Evolutionary conservation across 2,888 invertebrate genomes (phyloP).

Genomic region (Odontothrips loti): DNA sequence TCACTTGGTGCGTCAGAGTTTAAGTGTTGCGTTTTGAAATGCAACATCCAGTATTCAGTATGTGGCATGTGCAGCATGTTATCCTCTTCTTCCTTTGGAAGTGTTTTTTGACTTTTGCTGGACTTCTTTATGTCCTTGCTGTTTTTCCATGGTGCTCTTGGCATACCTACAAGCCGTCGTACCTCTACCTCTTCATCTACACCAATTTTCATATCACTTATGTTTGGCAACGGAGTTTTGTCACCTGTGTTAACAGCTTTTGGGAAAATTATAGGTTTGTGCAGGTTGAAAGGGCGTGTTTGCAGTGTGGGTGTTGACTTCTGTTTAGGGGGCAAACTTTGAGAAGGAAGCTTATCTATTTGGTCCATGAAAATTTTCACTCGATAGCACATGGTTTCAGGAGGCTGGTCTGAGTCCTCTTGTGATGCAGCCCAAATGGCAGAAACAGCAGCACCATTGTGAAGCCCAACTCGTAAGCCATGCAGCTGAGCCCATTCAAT

Average conservation of each 20-base stretch:
- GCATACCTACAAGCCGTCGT: too few relatives aligned
- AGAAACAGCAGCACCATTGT: neutral
- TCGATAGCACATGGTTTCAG: neutral
- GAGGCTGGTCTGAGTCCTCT: too few relatives aligned
- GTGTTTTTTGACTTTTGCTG: neutral
- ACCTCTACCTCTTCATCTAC: neutral
- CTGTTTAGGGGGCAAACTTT: neutral
- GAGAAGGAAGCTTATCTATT: neutral
- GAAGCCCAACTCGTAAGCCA: neutral
- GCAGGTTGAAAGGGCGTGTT: neutral
- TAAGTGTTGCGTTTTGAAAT: neutral
- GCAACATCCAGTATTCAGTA: neutral
- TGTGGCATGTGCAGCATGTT: neutral
- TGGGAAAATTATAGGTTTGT: neutral
- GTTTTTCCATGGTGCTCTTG: neutral
- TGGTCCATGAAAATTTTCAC: neutral
- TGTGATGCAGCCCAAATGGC: too few relatives aligned
- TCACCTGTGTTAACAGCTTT: neutral
- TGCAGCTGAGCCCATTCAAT: conserved; percentile 12
- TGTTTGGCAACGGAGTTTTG: neutral
- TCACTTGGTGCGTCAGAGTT: neutral
- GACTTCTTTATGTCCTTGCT: neutral
- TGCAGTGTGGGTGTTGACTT: neutral
- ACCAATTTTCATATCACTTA: neutral
- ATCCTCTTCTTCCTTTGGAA: neutral